phyloP scores from a whole-genome alignment of 2,797 vertebrate species.

The Smutsia temminckii region DNA sequence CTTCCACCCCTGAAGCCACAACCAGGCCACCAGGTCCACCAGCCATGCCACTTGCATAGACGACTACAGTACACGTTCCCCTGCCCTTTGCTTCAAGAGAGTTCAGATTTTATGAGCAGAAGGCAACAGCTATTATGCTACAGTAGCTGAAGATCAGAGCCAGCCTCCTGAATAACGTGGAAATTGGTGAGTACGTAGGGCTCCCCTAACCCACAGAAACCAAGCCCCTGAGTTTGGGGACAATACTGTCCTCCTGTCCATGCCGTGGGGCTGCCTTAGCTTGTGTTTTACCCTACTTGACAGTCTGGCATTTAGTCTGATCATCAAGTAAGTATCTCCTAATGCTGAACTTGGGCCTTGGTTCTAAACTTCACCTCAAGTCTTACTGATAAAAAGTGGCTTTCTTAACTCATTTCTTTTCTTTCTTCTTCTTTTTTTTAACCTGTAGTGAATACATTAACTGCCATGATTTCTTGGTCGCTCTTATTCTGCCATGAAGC shows the following conservation, averaged over 20 bases:
- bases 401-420: neutral
- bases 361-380: neutral
- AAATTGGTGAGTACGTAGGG: neutral
- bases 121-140: neutral
- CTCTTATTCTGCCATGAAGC: neutral
- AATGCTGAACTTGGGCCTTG: neutral
- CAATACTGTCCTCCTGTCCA: neutral
- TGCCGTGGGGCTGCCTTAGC: neutral
- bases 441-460: neutral
- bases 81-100: neutral
- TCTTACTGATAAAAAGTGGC: neutral
- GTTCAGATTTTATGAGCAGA: neutral
- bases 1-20: neutral
- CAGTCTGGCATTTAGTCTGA: neutral
- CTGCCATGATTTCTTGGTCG: neutral
- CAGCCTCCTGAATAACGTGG: neutral
- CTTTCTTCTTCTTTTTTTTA: neutral
- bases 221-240: neutral
- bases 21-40: neutral
- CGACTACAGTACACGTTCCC: neutral
- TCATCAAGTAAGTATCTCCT: neutral
- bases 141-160: neutral
- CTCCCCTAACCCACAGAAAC: neutral
- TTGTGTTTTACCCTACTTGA: neutral
- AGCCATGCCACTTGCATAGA: neutral